Base-by-base conservation (phyloP, 1,140 invertebrate species). In the Onthophagus taurus region DNA sequence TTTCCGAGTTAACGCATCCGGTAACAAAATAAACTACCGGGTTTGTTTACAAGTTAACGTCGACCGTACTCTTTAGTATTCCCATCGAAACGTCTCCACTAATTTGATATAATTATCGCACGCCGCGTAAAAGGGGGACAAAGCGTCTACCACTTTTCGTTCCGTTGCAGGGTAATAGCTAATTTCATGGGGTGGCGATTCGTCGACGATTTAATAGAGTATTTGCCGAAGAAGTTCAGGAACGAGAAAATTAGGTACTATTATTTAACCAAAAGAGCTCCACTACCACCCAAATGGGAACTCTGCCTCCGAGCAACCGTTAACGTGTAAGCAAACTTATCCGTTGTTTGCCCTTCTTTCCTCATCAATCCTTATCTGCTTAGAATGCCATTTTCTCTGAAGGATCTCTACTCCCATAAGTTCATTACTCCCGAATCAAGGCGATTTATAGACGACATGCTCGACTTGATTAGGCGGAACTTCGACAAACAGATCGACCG, bases 131-230 rank as follows among this genome's bases (percentile, higher is more conserved):
- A n/a, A n/a, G n/a, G n/a, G n/a, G n/a, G n/a, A n/a, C n/a, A n/a
- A n/a, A n/a, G n/a, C n/a, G n/a, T n/a, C n/a, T n/a, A n/a, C n/a
- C n/a, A n/a, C n/a, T n/a, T n/a, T n/a, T n/a, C n/a, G n/a, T n/a
- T 33, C 33, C 20, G 21, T 16, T 14, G 5, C 12, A 60, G 58
- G 23, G 42, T 52, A 13, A 17, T 54, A 11, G 56, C 58, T 12
- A 60, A 60, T 50, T 57, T 58, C 29, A 54, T 60, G 31, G 49
- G 45, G 16, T 60, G 58, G 58, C 54, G 51, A 30, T 47, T 48
- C 30, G 30, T 60, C 1, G 51, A 58, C 38, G 20, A 51, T 18
- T 26, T 57, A 20, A 51, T 58, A 14, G 46, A 55, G 42, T 58
- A 47, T 36, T 31, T 60, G 35, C 58, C 58, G 21, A 41, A 41